Base-by-base conservation (phyloP, 2,113 vertebrate genomes). In the Mormoops blainvillei region DNA sequence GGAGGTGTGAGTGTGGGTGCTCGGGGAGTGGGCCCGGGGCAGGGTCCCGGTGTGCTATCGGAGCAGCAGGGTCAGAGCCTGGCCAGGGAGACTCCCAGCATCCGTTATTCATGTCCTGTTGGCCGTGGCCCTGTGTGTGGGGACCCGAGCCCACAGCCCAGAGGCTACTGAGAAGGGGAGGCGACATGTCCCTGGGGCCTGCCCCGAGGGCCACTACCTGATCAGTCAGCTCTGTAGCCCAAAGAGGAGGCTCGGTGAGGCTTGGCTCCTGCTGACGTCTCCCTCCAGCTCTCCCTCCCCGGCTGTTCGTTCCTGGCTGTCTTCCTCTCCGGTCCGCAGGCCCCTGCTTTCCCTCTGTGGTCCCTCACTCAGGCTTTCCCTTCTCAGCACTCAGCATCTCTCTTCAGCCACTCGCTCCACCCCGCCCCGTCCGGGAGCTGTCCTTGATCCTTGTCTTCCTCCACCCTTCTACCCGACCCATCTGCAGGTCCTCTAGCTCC, bases 21-120 rank as follows among this genome's bases (percentile, higher is more conserved):
- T 4, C 6, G 7, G 74, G 1, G 9, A 18, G 67, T 38, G 24
- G 50, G 48, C 15, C 10, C 9, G 50, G 20, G 36, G 36, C n/a
- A 31, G 48, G 45, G 3, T 3, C 4, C 31, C 9, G 3, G 10
- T 0, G 2, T 50, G 67, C 8, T 67, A 41, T 22, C 0, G 5
- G 63, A 91, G 33, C 24, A 16, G 5, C 38, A 10, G 10, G 24
- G 36, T 6, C 45, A 9, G 16, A 52, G 15, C 28, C 38, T 22
- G 38, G 28, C 38, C 33, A 24, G 26, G 24, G 31, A 38, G 11
- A 9, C 43, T 61, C 20, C 28, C 15, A 12, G 14, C 4, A 4
- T 52, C 52, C 56, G 89, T 56, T 31, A 22, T 36, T 65, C 14
- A 5, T 36, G 33, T 56, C 52, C 38, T 33, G 5, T n/a, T 7